Evolutionary conservation across 2,888 invertebrate species (phyloP).

Genomic region (Hirudinaria manillensis): DNA sequence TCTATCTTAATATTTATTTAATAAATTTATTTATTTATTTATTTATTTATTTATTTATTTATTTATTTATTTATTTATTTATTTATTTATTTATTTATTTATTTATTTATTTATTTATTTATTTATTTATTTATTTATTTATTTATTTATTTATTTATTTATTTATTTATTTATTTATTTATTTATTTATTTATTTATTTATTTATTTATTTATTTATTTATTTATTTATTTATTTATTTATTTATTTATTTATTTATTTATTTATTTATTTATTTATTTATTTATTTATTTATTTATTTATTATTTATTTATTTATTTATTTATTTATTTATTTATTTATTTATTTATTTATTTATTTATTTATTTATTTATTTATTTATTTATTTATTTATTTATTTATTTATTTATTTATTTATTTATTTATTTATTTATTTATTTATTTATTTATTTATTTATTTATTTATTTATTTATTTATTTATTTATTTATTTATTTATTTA

Average conservation of each 20-base stretch:
- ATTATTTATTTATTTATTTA: background rate
- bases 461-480: background rate
- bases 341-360: background rate
- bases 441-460: background rate
- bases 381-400: background rate
- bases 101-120: background rate
- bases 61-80: too few relatives aligned
- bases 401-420: background rate
- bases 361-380: background rate
- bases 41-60: too few relatives aligned
- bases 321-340: background rate
- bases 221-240: background rate
- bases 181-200: background rate
- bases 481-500: background rate
- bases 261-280: background rate
- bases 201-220: background rate
- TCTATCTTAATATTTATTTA: too few relatives aligned
- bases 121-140: background rate
- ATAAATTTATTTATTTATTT: too few relatives aligned
- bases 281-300: background rate
- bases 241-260: background rate
- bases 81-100: too few relatives aligned
- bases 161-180: background rate
- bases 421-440: background rate
- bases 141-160: background rate